Percentiles rank a stretch among this genome's conserved stretches.
Conservation (phyloP, 2,797 vertebrate species). For the Mus minutoides region DNA sequence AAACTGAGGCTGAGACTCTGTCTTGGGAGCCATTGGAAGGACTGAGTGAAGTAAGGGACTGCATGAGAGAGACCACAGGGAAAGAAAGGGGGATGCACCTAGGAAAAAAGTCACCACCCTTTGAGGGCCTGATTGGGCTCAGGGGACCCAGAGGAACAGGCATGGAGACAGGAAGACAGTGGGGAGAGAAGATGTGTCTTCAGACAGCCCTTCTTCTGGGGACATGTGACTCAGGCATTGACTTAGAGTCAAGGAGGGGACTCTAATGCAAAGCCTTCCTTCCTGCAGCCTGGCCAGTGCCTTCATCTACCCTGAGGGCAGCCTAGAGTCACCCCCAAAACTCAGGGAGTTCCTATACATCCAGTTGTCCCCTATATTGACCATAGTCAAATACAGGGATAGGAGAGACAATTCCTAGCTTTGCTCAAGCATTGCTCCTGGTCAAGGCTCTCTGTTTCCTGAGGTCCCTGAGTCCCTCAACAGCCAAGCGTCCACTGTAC, state of each 20-base stretch:
- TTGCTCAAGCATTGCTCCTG: neutral
- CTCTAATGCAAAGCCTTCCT: neutral
- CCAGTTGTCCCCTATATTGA: conserved; percentile 25
- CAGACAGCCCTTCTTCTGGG: neutral
- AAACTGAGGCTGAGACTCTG: neutral
- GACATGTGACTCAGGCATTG: neutral
- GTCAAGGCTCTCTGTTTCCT: neutral
- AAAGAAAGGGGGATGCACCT: too few species aligned
- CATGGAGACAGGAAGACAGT: neutral
- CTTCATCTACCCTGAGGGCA: neutral
- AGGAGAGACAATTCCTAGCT: neutral
- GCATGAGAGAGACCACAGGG: neutral
- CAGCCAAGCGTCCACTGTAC: neutral
- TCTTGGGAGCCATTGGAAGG: neutral
- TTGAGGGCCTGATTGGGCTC: neutral
- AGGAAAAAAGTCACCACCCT: neutral
- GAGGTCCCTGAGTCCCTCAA: neutral
- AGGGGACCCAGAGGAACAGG: neutral
- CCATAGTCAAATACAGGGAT: conserved; percentile 9
- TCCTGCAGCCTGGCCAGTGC: neutral
- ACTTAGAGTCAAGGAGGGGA: neutral
- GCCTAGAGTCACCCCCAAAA: conserved; percentile 39
- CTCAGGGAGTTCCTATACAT: conserved; percentile 14
- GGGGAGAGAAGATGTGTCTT: neutral
- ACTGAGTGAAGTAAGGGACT: neutral